A percentile compares a stretch with the other conserved stretches of the same genome.
These are phyloP conservation scores for Agrenia bidenticulata DNA, from an alignment of 2,888 invertebrate species.

Conservation along the genomic window DNA sequence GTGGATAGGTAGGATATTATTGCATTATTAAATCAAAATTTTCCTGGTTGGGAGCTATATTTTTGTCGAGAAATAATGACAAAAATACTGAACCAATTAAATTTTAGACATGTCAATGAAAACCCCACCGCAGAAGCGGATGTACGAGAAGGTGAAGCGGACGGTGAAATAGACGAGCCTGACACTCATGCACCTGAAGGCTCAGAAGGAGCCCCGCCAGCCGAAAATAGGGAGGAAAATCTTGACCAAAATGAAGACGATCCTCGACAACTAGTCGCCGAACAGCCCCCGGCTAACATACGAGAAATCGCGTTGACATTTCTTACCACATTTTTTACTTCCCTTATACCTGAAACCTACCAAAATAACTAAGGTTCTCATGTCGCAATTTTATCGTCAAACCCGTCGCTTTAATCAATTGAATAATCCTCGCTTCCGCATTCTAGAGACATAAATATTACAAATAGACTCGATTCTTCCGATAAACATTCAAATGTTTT, in stretches of 20 bases:
- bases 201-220: conserved; percentile 19
- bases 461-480: no score
- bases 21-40: no score
- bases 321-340: conserved; percentile 89
- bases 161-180: background rate
- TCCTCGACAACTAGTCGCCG: background rate
- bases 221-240: background rate
- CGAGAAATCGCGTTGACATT: conserved; percentile 83
- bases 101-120: background rate
- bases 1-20: no score
- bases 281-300: conserved; percentile 56
- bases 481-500: no score
- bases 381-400: background rate
- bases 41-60: no score
- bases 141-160: conserved; percentile 7
- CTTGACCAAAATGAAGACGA: background rate
- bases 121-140: conserved; percentile 8
- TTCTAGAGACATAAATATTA: background rate
- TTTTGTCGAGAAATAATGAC: no score
- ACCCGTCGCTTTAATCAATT: background rate
- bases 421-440: background rate
- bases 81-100: no score
- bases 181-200: no score
- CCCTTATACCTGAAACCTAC: conserved; percentile 87
- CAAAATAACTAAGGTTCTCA: conserved; percentile 38